Evolutionary conservation across 2,888 invertebrate species (phyloP), one percentile per base, ranked within the genome.

Genomic region (Drosophila aldrichi): DNA sequence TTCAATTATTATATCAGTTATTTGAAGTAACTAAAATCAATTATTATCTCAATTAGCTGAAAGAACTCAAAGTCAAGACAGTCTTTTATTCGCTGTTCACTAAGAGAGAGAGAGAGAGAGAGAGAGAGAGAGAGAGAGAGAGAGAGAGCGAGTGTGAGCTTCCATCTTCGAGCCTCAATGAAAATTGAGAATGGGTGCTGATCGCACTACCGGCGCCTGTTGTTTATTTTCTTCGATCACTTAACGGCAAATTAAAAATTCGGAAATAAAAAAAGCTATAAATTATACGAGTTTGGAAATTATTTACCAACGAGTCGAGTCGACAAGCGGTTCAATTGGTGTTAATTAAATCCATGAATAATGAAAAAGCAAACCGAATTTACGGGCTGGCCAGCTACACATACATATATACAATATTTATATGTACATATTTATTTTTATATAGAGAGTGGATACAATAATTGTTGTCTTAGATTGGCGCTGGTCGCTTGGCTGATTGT

Each of bases 241-340:
- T 89, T 87, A 79, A 81, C 69, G 75, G 80, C 70, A 74, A 80
- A 85, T 77, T 85, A 69, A 73, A 88, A 85, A 81, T 77, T 80
- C 67, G 46, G 36, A 65, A 72, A 68, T 70, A 70, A 58, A 46
- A 67, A 44, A 72, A 48, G 72, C 76, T 56, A 90, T 89, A 89
- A 90, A 89, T 90, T 81, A 90, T 74, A 43, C 63, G 60, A 57
- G 58, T 69, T 74, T 59, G 74, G 36, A 74, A 89, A 86, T 76
- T 83, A 77, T 79, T 85, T 88, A 78, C 76, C 74, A 88, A 83
- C 82, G 82, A 75, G 70, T 74, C 74, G 91, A 72, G 74, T 32
- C 82, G 91, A 92, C 91, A 92, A 91, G 91, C 92, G 92, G 92
- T 92, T 93, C 93, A 92, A 93, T 92, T 92, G 92, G 92, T 92